Conservation (phyloP, 2,797 vertebrate genomes). For the Bradypodion ventrale region DNA sequence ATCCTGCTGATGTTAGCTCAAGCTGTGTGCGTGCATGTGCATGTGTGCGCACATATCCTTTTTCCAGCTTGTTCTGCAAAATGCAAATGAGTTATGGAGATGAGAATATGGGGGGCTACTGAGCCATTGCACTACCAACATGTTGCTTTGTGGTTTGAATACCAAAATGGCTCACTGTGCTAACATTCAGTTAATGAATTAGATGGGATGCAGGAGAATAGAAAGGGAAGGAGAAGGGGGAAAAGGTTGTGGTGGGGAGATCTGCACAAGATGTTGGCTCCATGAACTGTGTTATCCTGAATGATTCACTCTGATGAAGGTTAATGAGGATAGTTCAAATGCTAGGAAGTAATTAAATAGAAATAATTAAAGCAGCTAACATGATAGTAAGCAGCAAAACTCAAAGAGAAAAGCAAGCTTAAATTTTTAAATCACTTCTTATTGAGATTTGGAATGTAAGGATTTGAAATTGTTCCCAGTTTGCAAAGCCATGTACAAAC, state of each 20-base stretch:
- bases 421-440: slow-evolving; percentile 28
- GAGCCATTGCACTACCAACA: slow-evolving; percentile 68
- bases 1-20: slow-evolving; percentile 68
- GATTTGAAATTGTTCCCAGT: slow-evolving; percentile 35
- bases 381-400: slow-evolving; percentile 54
- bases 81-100: slow-evolving; percentile 72
- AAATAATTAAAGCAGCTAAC: slow-evolving; percentile 70
- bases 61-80: slow-evolving; percentile 67
- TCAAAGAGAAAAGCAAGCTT: slow-evolving; percentile 37
- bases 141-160: slow-evolving; percentile 67
- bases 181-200: slow-evolving; percentile 73
- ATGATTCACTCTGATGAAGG: slow-evolving; percentile 67
- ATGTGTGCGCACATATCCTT: slow-evolving; percentile 60
- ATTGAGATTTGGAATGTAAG: slow-evolving; percentile 41
- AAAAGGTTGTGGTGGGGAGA: not conserved
- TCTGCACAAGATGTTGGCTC: slow-evolving; percentile 61
- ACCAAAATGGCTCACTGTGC: slow-evolving; percentile 65
- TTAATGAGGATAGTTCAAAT: slow-evolving; percentile 74
- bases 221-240: not conserved
- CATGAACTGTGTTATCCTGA: slow-evolving; percentile 58
- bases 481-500: slow-evolving; percentile 43
- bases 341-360: slow-evolving; percentile 69
- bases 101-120: slow-evolving; percentile 69
- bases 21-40: no score
- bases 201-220: slow-evolving; percentile 32